Conservation (phyloP, 2,113 vertebrate genomes). For the Tachysurus fulvidraco region DNA sequence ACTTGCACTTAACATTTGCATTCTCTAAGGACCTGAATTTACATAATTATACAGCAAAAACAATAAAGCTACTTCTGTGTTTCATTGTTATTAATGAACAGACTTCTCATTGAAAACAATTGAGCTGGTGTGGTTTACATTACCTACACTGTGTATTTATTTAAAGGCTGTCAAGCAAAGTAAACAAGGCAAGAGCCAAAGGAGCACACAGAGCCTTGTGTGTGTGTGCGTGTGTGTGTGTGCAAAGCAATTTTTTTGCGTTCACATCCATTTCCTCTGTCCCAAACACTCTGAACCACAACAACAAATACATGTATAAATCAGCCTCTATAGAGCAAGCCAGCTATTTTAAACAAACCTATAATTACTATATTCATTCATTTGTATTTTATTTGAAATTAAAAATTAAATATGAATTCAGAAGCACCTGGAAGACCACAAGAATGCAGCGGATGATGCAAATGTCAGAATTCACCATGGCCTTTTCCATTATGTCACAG, state of each 20-base stretch:
- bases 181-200: too few species aligned
- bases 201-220: too few species aligned
- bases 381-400: not conserved
- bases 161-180: too few species aligned
- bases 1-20: not conserved
- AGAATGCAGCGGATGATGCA: constrained; percentile 96
- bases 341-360: not conserved
- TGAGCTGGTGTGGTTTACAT: not conserved
- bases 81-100: not conserved
- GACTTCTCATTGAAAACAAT: not conserved
- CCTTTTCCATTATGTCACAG: constrained; percentile 98
- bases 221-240: too few species aligned
- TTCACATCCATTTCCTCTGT: too few species aligned
- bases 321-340: not conserved
- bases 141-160: not conserved
- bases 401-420: not conserved
- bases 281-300: not conserved
- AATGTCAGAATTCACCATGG: constrained; percentile 94
- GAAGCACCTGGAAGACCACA: constrained; percentile 91
- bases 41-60: not conserved
- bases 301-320: not conserved
- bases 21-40: not conserved
- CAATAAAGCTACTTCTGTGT: not conserved
- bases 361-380: not conserved
- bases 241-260: too few species aligned